These are phyloP conservation scores for Ormyrus nitidulus DNA, from an alignment of 2,888 invertebrate genomes.

Conservation along the genomic window DNA sequence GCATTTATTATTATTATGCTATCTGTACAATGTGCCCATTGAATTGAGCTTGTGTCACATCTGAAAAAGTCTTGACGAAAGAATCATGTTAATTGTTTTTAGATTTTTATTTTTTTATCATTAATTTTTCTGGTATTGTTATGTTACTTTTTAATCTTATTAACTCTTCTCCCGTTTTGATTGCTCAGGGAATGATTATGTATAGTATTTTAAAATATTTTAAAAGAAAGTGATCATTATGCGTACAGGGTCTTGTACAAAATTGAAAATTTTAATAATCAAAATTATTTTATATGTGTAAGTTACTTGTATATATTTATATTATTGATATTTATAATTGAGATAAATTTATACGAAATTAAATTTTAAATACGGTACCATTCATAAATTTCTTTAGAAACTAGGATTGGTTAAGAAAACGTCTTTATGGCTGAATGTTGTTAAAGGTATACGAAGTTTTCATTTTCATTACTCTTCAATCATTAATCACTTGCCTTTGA, in stretches of 20 bases:
- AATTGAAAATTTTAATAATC: constrained; percentile 22
- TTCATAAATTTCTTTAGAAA: constrained; percentile 28
- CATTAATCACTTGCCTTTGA: not conserved
- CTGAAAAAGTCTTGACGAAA: constrained; percentile 20
- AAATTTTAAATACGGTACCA: constrained; percentile 27
- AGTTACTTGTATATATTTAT: constrained; percentile 25
- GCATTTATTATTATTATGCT: constrained; percentile 42
- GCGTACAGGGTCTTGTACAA: not conserved
- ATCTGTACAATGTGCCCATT: constrained; percentile 44
- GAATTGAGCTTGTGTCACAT: constrained; percentile 43
- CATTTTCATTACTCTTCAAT: not conserved
- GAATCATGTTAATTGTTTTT: constrained; percentile 41
- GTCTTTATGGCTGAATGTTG: not conserved
- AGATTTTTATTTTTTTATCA: constrained; percentile 24
- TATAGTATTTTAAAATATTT: not conserved
- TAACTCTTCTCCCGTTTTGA: constrained; percentile 29
- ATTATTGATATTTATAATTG: not conserved
- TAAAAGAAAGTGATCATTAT: too few species aligned
- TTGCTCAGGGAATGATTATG: constrained; percentile 32
- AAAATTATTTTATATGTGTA: constrained; percentile 24
- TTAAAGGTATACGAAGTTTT: constrained; percentile 1
- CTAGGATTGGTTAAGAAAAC: constrained; percentile 1
- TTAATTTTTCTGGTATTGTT: constrained; percentile 44
- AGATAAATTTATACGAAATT: not conserved
- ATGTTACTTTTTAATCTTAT: constrained; percentile 40